Conservation (phyloP, 2,113 vertebrate species). For the Oncorhynchus keta region DNA sequence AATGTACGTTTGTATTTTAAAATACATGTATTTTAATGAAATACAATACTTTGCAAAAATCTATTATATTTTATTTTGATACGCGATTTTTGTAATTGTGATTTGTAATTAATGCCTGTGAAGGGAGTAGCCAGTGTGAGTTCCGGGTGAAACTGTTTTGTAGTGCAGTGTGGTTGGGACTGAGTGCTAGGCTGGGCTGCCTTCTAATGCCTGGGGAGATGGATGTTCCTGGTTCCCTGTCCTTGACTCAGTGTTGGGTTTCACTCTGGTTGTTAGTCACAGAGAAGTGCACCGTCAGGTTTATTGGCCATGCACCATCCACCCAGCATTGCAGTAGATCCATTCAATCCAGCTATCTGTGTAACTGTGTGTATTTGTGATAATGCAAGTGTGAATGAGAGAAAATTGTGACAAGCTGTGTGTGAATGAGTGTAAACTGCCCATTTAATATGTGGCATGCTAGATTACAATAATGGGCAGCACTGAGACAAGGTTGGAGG, state of each 20-base stretch:
- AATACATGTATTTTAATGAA: too few species aligned
- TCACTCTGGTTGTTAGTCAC: constrained; percentile 22
- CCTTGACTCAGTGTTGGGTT: constrained; percentile 34
- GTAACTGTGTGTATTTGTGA: not conserved
- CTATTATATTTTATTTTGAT: too few species aligned
- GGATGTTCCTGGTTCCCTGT: constrained; percentile 21
- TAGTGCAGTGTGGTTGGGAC: not conserved
- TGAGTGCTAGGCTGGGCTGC: not conserved
- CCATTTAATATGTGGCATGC: not conserved
- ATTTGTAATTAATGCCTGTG: not conserved
- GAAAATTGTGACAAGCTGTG: not conserved
- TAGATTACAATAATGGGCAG: not conserved
- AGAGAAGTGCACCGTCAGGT: constrained; percentile 34
- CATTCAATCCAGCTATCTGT: constrained; percentile 7
- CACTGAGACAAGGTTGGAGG: not conserved
- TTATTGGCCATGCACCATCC: constrained; percentile 9
- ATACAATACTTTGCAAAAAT: too few species aligned
- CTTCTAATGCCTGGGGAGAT: not conserved
- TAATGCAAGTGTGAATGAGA: constrained; percentile 1
- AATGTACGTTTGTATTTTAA: too few species aligned
- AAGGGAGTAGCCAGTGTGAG: not conserved
- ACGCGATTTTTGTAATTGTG: too few species aligned
- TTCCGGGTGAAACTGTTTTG: not conserved
- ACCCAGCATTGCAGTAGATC: constrained; percentile 18
- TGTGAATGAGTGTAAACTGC: not conserved